Base-by-base conservation (phyloP, 1,140 invertebrate species). In the Cheumatopsyche charites region DNA sequence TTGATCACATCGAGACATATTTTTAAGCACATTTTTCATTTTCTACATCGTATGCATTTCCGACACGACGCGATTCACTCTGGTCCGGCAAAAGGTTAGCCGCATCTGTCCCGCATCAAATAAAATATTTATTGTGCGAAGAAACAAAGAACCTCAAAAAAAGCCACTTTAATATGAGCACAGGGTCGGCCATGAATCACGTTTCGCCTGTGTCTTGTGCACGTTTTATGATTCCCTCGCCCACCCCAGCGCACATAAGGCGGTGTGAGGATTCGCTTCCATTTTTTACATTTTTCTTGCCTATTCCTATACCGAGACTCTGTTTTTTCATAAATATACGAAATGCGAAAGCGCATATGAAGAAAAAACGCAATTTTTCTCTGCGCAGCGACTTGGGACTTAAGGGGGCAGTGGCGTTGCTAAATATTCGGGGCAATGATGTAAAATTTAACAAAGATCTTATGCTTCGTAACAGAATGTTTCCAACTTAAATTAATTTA, bases 121-220 rank as follows among this genome's bases (percentile, higher is more conserved):
- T 66, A 66, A 66, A 66, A 66, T 66, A 66, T 66, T 66, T 49
- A 66, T 66, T 21, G 23, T 66, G 43, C 63, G 45, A 49, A 5
- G 63, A 66, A 66, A 66, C 63, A 49, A 66, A 66, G 42, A 47
- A 26, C 63, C 43, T 66, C 63, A 25, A 66, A 47, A 66, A 66
- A 66, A 66, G 11, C 63, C 63, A 49, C 63, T 66, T 66, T 66
- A 66, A 66, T 66, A 66, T 66, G 63, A 66, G 63, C 42, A 21
- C 42, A 66, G 45, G 63, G 45, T 49, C 42, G 63, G 63, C 63
- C 63, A 49, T 66, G 63, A 66, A 66, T 66, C 63, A 66, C 63
- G 63, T 66, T 36, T 66, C 21, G 63, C 63, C 63, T 41, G 62
- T 63, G 62, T 63, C 62, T 66, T 66, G 63, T 66, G 42, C 63